Conservation (phyloP, 2,113 vertebrate genomes). For the Piaya cayana region DNA sequence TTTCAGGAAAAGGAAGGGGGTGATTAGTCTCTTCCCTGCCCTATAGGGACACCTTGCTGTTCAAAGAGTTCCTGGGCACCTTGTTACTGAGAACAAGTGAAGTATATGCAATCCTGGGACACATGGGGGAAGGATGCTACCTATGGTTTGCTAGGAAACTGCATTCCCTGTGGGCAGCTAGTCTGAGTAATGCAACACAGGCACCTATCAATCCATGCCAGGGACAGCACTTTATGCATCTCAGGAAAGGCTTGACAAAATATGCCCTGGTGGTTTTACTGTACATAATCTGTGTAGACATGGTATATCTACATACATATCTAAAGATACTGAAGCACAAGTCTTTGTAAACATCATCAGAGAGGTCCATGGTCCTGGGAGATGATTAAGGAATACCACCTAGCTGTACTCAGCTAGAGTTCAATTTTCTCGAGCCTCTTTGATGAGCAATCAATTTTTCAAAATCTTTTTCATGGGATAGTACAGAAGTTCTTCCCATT, state of each 20-base stretch:
- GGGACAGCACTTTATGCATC: neutral
- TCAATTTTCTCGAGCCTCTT: neutral
- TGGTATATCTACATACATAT: neutral
- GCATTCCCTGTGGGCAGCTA: neutral
- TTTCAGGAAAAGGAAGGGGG: neutral
- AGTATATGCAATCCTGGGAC: neutral
- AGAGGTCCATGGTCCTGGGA: neutral
- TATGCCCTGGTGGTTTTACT: neutral
- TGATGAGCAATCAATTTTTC: neutral
- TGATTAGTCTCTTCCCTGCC: neutral
- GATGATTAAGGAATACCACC: neutral
- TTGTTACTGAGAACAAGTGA: neutral
- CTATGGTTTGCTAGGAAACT: neutral
- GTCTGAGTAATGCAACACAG: neutral
- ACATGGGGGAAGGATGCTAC: neutral
- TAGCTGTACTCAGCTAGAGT: neutral
- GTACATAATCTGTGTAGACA: neutral
- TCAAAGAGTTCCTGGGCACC: neutral
- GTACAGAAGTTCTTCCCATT: neutral
- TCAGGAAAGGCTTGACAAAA: neutral
- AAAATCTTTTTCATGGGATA: neutral
- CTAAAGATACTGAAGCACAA: neutral
- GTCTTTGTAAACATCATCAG: neutral
- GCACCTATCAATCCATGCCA: neutral
- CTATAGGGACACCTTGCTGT: neutral